These are phyloP conservation scores for Dione vanillae DNA, from an alignment of 2,888 invertebrate genomes.

Conservation along the genomic window DNA sequence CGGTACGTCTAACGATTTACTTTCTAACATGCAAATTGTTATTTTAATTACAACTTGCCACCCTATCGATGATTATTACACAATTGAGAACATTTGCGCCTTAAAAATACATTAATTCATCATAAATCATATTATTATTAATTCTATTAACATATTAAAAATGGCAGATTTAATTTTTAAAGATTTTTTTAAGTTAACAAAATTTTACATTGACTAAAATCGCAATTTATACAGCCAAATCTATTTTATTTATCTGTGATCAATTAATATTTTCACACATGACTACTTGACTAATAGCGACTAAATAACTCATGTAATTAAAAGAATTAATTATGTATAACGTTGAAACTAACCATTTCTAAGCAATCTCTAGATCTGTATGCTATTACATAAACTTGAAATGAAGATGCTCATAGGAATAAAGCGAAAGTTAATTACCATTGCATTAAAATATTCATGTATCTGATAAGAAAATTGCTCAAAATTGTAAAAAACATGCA, in stretches of 20 bases:
- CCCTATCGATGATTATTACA: conserved; percentile 26
- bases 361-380: conserved; percentile 34
- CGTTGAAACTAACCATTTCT: conserved; percentile 10
- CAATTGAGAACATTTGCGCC: neutral
- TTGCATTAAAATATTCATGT: conserved; percentile 37
- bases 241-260: neutral
- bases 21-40: conserved; percentile 69
- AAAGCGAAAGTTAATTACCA: conserved; percentile 45
- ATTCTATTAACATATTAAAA: neutral
- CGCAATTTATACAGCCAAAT: neutral
- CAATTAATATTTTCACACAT: neutral
- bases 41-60: conserved; percentile 46
- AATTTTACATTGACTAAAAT: neutral
- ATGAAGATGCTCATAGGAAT: conserved; percentile 36
- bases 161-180: neutral
- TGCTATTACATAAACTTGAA: conserved; percentile 39
- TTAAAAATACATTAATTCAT: neutral
- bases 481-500: conserved; percentile 6
- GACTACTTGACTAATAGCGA: conserved; percentile 1
- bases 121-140: no score
- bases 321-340: conserved; percentile 4
- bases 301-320: conserved; percentile 6
- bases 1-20: conserved; percentile 49
- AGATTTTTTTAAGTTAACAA: neutral
- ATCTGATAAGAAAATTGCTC: conserved; percentile 36